Base-by-base conservation (phyloP, 2,113 vertebrate genomes). In the Aleadryas rufinucha region DNA sequence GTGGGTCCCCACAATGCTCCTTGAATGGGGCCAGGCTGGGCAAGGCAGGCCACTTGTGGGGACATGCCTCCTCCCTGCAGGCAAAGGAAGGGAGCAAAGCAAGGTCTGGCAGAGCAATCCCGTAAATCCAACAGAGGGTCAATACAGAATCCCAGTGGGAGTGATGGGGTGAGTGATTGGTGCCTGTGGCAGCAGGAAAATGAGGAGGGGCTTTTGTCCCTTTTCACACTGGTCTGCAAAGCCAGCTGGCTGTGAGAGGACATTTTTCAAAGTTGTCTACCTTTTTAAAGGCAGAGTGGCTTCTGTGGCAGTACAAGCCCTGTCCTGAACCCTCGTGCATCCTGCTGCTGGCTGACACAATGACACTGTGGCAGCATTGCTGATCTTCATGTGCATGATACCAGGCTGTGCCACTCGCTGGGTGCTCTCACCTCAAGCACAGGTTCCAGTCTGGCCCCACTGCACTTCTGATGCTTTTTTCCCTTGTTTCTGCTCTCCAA, bases 331-430 rank as follows among this genome's bases (percentile, higher is more conserved):
- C 7, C 39, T 79, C 1, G 4, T 26, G 17, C 3, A 3, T 44
- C 39, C 49, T 72, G 63, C 81, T 50, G 7, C 49, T 66, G 47
- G 27, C 41, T 11, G 23, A 45, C 53, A 30, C 1, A 0, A 2
- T 60, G 82, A 22, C 19, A 3, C 37, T 0, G 5, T 0, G 6
- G 41, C 65, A 82, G 65, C 74, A 28, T 7, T 33, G 60, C 24
- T 1, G 1, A 19, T 35, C 37, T 52, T 39, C 50, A 20, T 2
- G 3, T 4, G 10, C 0, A 0, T 0, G 0, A 26, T n/a, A 16
- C 78, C 59, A 30, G 56, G 33, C 45, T 3, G 1, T 35, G 52
- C 52, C 3, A 6, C 24, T 33, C 0, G 0, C 37, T 70, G 61
- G 50, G 11, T 35, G 22, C 52, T 61, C 37, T 75, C 37, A 47